Evolutionary conservation across 2,888 invertebrate species (phyloP).

Genomic region (Acanthacorydalis orientalis): DNA sequence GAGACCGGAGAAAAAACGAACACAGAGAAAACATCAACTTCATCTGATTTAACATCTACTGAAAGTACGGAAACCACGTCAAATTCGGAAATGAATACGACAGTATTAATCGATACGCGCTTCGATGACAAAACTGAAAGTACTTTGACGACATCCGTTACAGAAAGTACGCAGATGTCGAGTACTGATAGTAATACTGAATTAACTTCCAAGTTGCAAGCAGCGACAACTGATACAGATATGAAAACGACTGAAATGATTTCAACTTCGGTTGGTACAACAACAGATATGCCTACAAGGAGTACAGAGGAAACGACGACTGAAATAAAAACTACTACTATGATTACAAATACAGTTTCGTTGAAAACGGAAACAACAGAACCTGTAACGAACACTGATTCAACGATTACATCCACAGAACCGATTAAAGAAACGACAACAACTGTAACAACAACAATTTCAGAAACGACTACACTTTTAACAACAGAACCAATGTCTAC

Average conservation of each 20-base stretch:
- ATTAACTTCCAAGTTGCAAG: neutral
- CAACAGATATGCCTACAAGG: constrained; percentile 16
- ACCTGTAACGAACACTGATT: neutral
- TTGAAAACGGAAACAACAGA: constrained; percentile 7
- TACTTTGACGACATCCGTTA: neutral
- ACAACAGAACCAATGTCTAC: too few species aligned
- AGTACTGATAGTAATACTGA: too few species aligned
- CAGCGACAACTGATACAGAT: neutral
- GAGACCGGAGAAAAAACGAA: neutral
- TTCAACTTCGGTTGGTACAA: constrained; percentile 10
- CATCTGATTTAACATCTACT: neutral
- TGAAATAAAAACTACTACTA: constrained; percentile 5
- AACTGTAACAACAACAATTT: constrained; percentile 11
- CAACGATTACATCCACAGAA: constrained; percentile 6
- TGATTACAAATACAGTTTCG: constrained; percentile 8
- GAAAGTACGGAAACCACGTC: neutral
- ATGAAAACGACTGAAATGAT: constrained; percentile 4
- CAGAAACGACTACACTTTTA: constrained; percentile 8
- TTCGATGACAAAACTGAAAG: neutral
- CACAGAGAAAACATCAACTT: neutral
- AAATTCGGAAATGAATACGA: neutral
- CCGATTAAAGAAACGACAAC: constrained; percentile 10
- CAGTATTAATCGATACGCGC: neutral
- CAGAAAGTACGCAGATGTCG: neutral
- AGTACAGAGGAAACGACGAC: constrained; percentile 15